These are phyloP conservation scores for Turdus rufiventris DNA, from an alignment of 2,113 vertebrate genomes.

Conservation along the genomic window DNA sequence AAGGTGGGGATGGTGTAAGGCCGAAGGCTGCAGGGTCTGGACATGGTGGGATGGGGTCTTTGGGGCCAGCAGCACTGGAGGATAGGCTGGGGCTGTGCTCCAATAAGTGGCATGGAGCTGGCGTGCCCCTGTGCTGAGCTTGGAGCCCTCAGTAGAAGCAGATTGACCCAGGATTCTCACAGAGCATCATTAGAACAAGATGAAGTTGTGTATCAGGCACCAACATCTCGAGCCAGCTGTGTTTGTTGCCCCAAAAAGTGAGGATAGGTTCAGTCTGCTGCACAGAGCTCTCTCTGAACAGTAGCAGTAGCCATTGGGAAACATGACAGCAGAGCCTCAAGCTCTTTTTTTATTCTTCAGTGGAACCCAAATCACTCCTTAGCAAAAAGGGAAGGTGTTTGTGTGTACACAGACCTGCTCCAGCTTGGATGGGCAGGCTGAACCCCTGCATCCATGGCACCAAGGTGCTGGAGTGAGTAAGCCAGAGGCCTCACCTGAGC, in stretches of 20 bases:
- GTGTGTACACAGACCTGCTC: background rate
- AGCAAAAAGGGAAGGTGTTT: background rate
- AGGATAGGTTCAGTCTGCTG: background rate
- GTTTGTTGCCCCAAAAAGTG: background rate
- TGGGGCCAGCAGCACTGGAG: accelerated
- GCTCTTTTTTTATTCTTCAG: background rate
- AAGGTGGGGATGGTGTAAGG: background rate
- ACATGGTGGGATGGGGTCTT: accelerated
- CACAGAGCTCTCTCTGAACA: background rate
- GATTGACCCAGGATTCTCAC: background rate
- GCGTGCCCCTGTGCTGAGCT: accelerated
- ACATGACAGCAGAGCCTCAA: accelerated
- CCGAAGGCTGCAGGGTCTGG: background rate
- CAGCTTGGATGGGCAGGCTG: background rate
- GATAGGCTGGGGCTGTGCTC: background rate
- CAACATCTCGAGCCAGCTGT: accelerated
- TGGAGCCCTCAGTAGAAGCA: accelerated
- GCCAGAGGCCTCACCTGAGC: background rate
- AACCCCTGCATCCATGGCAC: accelerated
- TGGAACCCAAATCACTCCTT: accelerated
- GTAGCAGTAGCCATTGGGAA: accelerated
- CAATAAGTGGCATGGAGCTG: accelerated
- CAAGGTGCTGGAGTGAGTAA: background rate
- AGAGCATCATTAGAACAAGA: background rate
- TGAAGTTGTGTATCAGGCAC: too few species aligned